These are phyloP conservation scores for Spheniscus mendiculus DNA, from an alignment of 2,113 vertebrate species.

Conservation along the genomic window DNA sequence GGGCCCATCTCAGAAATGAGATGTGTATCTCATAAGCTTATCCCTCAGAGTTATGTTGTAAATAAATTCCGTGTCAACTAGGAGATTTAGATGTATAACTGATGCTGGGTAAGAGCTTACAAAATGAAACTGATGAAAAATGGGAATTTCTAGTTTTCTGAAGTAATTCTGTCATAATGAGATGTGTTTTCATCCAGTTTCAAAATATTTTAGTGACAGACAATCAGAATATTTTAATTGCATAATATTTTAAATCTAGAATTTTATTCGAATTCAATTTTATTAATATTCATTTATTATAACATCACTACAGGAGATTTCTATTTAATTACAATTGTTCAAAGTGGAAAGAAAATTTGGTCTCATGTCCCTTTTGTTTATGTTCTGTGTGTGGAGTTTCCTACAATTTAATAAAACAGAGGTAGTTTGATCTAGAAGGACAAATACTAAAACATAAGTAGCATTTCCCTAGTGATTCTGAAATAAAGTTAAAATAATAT, in stretches of 20 bases:
- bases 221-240: neutral
- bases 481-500: neutral
- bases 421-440: neutral
- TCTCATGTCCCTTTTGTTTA: neutral
- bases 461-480: neutral
- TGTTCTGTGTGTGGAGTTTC: neutral
- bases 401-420: constrained; percentile 7
- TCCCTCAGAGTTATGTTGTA: constrained; percentile 32
- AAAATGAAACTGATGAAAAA: neutral
- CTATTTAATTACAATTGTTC: neutral
- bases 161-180: neutral
- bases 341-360: neutral
- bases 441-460: neutral
- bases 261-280: neutral
- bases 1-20: neutral
- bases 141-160: neutral
- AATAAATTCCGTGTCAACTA: constrained; percentile 3
- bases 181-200: neutral
- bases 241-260: neutral
- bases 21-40: constrained; percentile 5
- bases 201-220: neutral
- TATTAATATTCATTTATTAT: neutral
- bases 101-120: neutral
- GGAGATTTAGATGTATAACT: neutral
- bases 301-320: neutral